Conservation (phyloP, 2,888 invertebrate genomes). For the Julus scandinavius region DNA sequence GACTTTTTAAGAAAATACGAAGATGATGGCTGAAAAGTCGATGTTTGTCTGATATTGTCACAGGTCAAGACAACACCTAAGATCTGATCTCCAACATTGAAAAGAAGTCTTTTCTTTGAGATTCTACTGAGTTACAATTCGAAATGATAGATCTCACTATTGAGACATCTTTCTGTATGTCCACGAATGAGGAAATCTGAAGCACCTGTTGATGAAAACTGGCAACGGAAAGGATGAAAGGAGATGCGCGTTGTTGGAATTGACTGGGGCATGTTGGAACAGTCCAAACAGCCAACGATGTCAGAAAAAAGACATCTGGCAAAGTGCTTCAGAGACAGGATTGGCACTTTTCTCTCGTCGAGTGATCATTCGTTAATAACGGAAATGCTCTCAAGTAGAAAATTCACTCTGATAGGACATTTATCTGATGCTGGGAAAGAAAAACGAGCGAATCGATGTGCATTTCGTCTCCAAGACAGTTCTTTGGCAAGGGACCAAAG, state of each 20-base stretch:
- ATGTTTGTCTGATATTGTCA: too few species aligned
- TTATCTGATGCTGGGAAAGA: not conserved
- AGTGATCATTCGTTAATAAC: slow-evolving; percentile 39
- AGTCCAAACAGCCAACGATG: not conserved
- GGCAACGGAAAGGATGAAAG: not conserved
- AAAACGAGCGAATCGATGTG: slow-evolving; percentile 25
- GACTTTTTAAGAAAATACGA: too few species aligned
- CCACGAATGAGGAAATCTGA: not conserved
- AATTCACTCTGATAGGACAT: slow-evolving; percentile 34
- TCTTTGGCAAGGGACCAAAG: slow-evolving; percentile 26
- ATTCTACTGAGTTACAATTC: too few species aligned
- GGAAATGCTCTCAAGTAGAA: slow-evolving; percentile 29
- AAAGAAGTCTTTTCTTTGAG: too few species aligned
- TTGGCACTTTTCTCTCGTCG: slow-evolving; percentile 38
- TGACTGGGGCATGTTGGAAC: not conserved
- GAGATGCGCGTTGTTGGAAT: not conserved
- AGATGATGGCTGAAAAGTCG: too few species aligned
- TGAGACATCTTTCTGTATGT: not conserved
- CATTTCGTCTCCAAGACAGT: slow-evolving; percentile 4
- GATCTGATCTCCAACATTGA: too few species aligned
- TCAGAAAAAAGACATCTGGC: not conserved
- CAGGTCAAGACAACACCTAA: too few species aligned
- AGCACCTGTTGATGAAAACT: not conserved
- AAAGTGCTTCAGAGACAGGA: slow-evolving; percentile 2
- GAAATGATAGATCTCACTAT: not conserved